A percentile compares a stretch with the other conserved stretches of the same genome.
phyloP scores from a whole-genome alignment of 2,113 vertebrate species.

The Peromyscus leucopus region DNA sequence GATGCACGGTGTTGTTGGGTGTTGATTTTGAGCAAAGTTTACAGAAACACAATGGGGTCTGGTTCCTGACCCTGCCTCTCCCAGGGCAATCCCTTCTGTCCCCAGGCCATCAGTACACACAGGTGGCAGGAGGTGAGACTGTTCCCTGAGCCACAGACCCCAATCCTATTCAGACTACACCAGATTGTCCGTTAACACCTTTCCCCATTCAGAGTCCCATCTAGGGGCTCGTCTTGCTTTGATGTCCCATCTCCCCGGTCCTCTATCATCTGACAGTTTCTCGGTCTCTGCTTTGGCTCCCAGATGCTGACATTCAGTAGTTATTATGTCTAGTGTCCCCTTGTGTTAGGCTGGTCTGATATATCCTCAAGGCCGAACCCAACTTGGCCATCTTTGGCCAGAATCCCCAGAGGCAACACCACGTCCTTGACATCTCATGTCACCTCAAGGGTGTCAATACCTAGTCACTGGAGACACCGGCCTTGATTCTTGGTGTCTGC shows the following conservation, averaged over 20 bases:
- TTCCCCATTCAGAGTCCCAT: accelerated
- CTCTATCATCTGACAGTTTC: no score
- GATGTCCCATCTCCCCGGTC: accelerated
- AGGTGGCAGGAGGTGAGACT: accelerated
- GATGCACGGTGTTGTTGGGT: not conserved
- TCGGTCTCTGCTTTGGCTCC: not conserved
- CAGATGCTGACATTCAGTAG: accelerated
- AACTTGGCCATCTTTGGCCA: not conserved
- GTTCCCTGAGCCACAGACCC: not conserved
- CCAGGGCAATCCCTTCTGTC: accelerated
- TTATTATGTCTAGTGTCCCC: not conserved
- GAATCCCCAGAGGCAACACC: not conserved
- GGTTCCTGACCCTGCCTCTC: accelerated
- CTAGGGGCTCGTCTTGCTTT: accelerated
- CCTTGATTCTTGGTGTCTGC: not conserved
- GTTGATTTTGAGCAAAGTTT: not conserved
- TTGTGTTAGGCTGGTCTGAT: not conserved
- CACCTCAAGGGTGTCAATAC: accelerated
- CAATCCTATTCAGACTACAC: accelerated
- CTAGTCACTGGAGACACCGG: not conserved
- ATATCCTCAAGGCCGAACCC: not conserved
- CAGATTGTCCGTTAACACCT: accelerated
- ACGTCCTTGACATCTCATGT: accelerated
- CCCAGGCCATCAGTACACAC: not conserved
- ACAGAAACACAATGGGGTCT: not conserved